Conservation (phyloP, 2,888 invertebrate species). For the Microdon myrmicae region DNA sequence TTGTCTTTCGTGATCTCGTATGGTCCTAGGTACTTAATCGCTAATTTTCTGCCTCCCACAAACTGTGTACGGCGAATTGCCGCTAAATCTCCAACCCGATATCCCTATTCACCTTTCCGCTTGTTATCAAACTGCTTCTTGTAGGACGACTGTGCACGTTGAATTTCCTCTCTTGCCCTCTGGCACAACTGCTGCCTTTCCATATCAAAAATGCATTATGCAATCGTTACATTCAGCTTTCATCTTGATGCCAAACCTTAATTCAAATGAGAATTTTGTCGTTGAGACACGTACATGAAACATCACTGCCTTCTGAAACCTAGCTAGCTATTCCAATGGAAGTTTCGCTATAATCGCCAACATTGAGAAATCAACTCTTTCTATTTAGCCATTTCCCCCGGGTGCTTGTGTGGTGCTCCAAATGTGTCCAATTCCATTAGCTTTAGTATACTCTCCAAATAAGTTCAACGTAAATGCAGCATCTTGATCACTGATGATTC, state of each 20-base stretch:
- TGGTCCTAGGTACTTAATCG: slow-evolving; percentile 37
- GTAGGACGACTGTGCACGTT: slow-evolving; percentile 27
- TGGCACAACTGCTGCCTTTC: slow-evolving; percentile 9
- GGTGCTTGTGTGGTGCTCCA: slow-evolving; percentile 28
- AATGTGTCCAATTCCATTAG: slow-evolving; percentile 19
- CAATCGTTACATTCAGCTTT: neutral
- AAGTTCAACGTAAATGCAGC: slow-evolving; percentile 15
- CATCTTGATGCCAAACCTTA: slow-evolving; percentile 22
- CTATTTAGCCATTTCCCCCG: slow-evolving; percentile 44
- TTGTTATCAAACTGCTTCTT: slow-evolving; percentile 35
- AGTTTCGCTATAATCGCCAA: slow-evolving; percentile 21
- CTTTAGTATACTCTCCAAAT: slow-evolving; percentile 18
- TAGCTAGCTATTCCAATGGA: slow-evolving; percentile 10
- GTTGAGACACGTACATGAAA: slow-evolving; percentile 12
- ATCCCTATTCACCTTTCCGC: slow-evolving; percentile 15
- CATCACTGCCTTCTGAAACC: slow-evolving; percentile 11
- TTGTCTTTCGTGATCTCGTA: slow-evolving; percentile 41
- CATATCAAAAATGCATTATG: neutral
- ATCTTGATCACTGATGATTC: slow-evolving; percentile 12
- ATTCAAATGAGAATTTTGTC: slow-evolving; percentile 8
- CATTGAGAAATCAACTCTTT: slow-evolving; percentile 16
- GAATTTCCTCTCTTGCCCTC: slow-evolving; percentile 18
- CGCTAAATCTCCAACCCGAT: slow-evolving; percentile 31
- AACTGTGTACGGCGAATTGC: slow-evolving; percentile 42
- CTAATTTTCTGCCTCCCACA: slow-evolving; percentile 38